A percentile compares a stretch with the other conserved stretches of the same genome.
phyloP scores from a whole-genome alignment of 2,888 invertebrate species.

The Rhamphomyia laevipes region DNA sequence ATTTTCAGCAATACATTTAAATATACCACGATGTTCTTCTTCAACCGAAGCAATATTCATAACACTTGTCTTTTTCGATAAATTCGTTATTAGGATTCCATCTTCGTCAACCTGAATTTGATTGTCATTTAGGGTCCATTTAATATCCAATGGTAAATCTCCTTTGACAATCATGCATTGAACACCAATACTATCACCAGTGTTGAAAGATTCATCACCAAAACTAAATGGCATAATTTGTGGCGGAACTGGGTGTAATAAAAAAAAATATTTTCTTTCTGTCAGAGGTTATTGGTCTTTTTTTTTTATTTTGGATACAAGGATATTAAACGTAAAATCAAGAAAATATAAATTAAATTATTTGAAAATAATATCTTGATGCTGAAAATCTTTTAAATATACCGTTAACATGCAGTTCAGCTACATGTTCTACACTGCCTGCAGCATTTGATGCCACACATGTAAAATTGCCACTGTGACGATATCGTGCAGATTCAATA shows the following conservation, averaged over 20 bases:
- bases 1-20: slow-evolving; percentile 63
- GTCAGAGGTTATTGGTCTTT: neutral
- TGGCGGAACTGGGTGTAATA: slow-evolving; percentile 49
- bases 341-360: slow-evolving; percentile 1
- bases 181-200: slow-evolving; percentile 55
- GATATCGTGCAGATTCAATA: slow-evolving; percentile 44
- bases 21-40: slow-evolving; percentile 58
- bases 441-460: slow-evolving; percentile 49
- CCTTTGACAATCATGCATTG: slow-evolving; percentile 65
- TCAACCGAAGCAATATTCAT: slow-evolving; percentile 55
- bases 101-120: slow-evolving; percentile 40
- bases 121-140: slow-evolving; percentile 50
- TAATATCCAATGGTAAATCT: slow-evolving; percentile 64
- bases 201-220: slow-evolving; percentile 55
- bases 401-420: slow-evolving; percentile 28
- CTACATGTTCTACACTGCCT: slow-evolving; percentile 36
- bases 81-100: slow-evolving; percentile 40
- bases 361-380: neutral
- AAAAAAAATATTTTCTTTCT: neutral
- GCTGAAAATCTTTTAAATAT: slow-evolving; percentile 6
- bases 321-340: slow-evolving; percentile 9
- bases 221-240: slow-evolving; percentile 51
- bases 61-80: slow-evolving; percentile 51
- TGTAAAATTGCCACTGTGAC: slow-evolving; percentile 49
- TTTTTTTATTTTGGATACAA: neutral